Evolutionary conservation across 2,888 invertebrate species (phyloP), one percentile per base, ranked within the genome.

Genomic region (Hypomecis atomaria): DNA sequence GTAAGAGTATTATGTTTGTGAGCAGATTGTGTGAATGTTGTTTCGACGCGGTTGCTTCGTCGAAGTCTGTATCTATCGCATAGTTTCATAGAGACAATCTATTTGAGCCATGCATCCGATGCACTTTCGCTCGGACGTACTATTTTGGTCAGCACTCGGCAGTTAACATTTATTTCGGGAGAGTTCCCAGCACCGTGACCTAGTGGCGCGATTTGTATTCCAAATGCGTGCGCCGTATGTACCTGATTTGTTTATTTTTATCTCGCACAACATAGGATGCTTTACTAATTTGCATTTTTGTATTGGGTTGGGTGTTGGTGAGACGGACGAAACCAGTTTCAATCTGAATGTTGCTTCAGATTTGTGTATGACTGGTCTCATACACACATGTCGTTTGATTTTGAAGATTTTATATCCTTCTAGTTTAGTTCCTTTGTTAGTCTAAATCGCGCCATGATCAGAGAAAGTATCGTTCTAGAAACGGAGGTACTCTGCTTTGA

Each of bases 121-220:
- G 80, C 81, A 83, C 80, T 82, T 82, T 82, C 75, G 76, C 71
- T 72, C 36, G 42, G 63, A 44, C 76, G 60, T 67, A 78, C 84
- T 89, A 89, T 89, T 88, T 86, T 77, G 69, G 83, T 83, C 79
- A 78, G 64, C 77, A 67, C 78, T 82, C 81, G 76, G 67, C 76
- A 67, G 80, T 82, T 78, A 76, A 79, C 75, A 81, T 86, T 82
- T 89, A 89, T 89, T 89, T 88, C 72, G 79, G 81, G 84, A 81
- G 71, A 74, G 76, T 77, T 79, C 82, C 79, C 81, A 84, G 84
- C 84, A 76, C 87, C 83, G 81, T 90, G 88, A 90, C 90, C 89
- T 83, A 91, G 79, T 89, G 84, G 76, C 82, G 81, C 80, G 81
- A 75, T 79, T 83, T 85, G 86, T 86, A 83, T 84, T 85, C 84